Percentiles rank a stretch among this genome's conserved stretches.
Evolutionary conservation across 2,888 invertebrate species (phyloP).

Genomic region (Eupithecia dodoneata): DNA sequence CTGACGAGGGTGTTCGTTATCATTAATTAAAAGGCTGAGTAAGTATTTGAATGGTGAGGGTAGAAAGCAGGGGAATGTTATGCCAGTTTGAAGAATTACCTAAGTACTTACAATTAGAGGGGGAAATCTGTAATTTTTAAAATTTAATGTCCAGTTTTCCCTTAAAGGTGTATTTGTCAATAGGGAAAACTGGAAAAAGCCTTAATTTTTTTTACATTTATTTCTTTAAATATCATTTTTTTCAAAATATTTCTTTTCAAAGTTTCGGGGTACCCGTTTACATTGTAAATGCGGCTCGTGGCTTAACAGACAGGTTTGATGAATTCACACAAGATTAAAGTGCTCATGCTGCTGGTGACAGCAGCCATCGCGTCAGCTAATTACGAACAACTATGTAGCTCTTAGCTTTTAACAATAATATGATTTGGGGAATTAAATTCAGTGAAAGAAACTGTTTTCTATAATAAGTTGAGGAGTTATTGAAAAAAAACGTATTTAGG

Average conservation of each 20-base stretch:
- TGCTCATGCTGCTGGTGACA: constrained; percentile 10
- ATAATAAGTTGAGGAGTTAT: no score
- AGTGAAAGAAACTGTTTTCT: neutral
- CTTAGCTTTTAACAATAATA: neutral
- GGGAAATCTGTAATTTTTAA: no score
- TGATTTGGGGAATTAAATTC: neutral
- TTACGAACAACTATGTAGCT: neutral
- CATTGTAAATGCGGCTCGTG: neutral
- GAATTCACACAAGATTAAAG: constrained; percentile 18
- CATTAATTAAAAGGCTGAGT: constrained; percentile 30
- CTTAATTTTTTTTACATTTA: no score
- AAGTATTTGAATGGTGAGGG: neutral
- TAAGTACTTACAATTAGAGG: neutral
- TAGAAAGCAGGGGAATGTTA: neutral
- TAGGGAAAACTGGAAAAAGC: no score
- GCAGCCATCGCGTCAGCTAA: constrained; percentile 2
- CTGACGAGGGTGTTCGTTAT: constrained; percentile 8
- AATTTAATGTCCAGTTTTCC: no score
- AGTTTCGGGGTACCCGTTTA: neutral
- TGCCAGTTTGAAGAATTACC: neutral
- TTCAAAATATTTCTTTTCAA: no score
- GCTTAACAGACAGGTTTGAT: constrained; percentile 17
- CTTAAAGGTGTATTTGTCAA: no score
- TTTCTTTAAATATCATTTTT: no score
- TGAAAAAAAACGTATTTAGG: no score